Evolutionary conservation across 92 coral and sea anemone genomes (phyloP), one percentile per base, ranked within the genome.

Genomic region (Scolanthus callimorphus): DNA sequence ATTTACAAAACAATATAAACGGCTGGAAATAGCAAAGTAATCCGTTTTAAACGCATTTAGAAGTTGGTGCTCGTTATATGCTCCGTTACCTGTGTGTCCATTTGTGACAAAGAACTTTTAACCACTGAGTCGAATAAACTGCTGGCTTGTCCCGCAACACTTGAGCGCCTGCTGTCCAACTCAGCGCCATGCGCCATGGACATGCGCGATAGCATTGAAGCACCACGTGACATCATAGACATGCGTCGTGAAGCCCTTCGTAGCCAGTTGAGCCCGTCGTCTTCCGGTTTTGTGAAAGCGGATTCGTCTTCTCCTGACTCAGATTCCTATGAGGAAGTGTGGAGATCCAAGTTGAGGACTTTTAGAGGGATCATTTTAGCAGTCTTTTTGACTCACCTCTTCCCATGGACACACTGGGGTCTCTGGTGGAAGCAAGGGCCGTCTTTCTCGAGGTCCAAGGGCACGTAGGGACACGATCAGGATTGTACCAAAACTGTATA

Each of bases 401-500:
- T 68, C 75, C 54, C 63, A 68, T 2, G 65, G 65, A 3, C 50
- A 39, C 22, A 61, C 54, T 0, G 65, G 63, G 13, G 51, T 59
- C 38, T 76, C 79, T 0, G 78, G 61, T 28, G 59, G 79, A 19
- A 66, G 55, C 25, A 70, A 4, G 24, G 62, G 63, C 10, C 88
- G 62, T 49, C 99, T 71, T 72, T 80, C 24, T 23, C 65, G 19
- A 79, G 87, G 25, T 84, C 86, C 47, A 91, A 51, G 39, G 96
- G 96, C 56, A 84, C 25, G 74, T 73, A 49, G 99, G 99, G 27
- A 86, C 89, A 1, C 69, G 63, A 9, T 64, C 50, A 2, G 96
- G 94, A 52, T 94, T 90, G 71, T 89, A 94, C 85, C 95, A 94
- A 43, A 84, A 89, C 59, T 75, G 66, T 46, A 89, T 31, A 67